A percentile compares a stretch with the other conserved stretches of the same genome.
phyloP scores from a whole-genome alignment of 1,140 invertebrate genomes.

The Apis cerana region DNA sequence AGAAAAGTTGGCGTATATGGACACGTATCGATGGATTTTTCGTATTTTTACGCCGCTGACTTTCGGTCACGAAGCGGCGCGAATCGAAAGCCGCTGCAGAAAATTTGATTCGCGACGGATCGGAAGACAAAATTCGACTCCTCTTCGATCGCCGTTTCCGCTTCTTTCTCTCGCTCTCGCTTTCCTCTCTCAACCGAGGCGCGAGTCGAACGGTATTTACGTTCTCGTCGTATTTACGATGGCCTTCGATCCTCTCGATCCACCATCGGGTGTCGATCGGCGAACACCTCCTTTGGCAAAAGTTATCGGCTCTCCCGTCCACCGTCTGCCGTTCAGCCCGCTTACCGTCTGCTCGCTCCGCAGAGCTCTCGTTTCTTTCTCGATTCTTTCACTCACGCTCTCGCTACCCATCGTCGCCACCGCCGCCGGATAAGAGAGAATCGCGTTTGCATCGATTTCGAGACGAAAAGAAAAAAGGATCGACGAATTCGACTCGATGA shows the following conservation, averaged over 20 bases:
- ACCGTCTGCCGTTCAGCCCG: constrained; percentile 21
- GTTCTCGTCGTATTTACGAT: no score
- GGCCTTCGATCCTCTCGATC: background rate
- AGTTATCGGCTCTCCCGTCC: constrained; percentile 37
- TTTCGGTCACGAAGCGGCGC: background rate
- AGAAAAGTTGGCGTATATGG: no score
- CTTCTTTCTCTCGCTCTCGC: background rate
- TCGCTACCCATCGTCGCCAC: background rate
- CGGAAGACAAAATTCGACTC: background rate
- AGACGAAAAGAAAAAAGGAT: no score
- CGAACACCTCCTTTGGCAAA: background rate
- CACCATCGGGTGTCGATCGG: constrained; percentile 26
- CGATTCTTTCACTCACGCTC: background rate
- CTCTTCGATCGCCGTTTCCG: background rate
- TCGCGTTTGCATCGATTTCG: no score
- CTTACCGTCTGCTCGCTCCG: constrained; percentile 14
- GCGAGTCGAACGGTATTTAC: no score
- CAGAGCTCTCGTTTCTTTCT: background rate
- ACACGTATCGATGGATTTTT: background rate
- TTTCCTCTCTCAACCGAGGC: background rate
- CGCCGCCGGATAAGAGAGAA: background rate
- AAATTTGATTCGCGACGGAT: background rate
- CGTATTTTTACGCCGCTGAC: background rate
- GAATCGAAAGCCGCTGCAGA: background rate
- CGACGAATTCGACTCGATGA: background rate